These are phyloP conservation scores for Heliconius eleuchia DNA, from an alignment of 1,140 invertebrate genomes.

Conservation along the genomic window DNA sequence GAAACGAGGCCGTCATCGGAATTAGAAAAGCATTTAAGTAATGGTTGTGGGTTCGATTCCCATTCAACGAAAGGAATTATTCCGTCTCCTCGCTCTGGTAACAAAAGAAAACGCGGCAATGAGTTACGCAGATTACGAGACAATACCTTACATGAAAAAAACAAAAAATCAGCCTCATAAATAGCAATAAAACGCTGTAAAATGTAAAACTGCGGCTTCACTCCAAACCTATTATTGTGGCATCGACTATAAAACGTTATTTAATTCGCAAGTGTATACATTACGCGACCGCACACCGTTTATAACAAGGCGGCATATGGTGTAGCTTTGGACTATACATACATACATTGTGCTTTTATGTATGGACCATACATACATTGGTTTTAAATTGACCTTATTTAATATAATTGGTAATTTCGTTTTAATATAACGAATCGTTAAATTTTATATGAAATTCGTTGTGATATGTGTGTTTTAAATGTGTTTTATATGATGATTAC, in stretches of 20 bases:
- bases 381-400: conserved; percentile 1
- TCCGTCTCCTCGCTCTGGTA: no score
- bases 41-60: no score
- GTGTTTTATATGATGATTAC: neutral
- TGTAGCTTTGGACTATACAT: neutral
- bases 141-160: neutral
- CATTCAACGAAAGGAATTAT: no score
- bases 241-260: conserved; percentile 19
- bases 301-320: conserved; percentile 18
- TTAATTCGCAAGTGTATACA: conserved; percentile 26
- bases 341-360: no score
- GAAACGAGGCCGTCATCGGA: no score
- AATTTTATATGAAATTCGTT: conserved; percentile 3
- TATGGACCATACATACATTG: neutral
- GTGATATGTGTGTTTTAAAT: neutral
- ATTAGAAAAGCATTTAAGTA: no score
- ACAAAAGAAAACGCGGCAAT: no score
- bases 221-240: conserved; percentile 3
- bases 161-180: neutral
- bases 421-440: conserved; percentile 9
- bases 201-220: neutral
- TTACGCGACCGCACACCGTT: conserved; percentile 27
- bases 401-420: conserved; percentile 8
- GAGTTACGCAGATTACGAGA: no score
- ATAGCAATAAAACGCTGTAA: neutral